Percentiles rank a stretch among this genome's conserved stretches.
Conservation (phyloP, 1,140 invertebrate genomes). For the Popillia japonica region DNA sequence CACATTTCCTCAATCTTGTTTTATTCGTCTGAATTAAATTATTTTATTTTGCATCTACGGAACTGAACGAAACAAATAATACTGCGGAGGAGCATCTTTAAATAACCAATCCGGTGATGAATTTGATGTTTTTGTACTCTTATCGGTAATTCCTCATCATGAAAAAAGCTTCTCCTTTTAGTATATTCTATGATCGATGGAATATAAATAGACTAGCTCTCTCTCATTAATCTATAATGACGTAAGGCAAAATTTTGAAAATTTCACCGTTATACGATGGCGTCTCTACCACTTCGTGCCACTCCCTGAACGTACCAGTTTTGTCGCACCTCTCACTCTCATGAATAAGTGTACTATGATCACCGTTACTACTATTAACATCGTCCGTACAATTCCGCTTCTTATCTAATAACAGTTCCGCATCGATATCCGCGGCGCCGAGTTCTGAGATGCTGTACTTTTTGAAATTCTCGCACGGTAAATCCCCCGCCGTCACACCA, state of each 20-base stretch:
- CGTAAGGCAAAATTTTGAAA: conserved; percentile 90
- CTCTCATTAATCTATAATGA: conserved; percentile 81
- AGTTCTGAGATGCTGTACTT: conserved; percentile 59
- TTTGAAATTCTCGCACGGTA: conserved; percentile 56
- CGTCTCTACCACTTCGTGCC: conserved; percentile 79
- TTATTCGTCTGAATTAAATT: no score
- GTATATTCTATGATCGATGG: conserved; percentile 35
- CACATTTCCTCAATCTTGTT: neutral
- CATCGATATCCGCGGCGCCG: neutral
- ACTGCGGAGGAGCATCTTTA: neutral
- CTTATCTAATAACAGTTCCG: neutral
- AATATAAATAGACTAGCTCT: conserved; percentile 11
- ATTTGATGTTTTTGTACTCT: conserved; percentile 10
- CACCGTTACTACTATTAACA: conserved; percentile 43
- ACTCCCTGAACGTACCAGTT: conserved; percentile 73
- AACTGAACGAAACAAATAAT: neutral
- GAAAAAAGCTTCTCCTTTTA: neutral
- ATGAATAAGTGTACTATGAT: conserved; percentile 7
- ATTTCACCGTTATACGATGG: conserved; percentile 75
- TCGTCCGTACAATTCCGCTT: neutral
- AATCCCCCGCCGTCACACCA: conserved; percentile 43
- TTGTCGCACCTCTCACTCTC: conserved; percentile 37
- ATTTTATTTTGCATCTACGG: no score
- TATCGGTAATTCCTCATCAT: no score
- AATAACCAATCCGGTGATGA: conserved; percentile 6